phyloP scores from a whole-genome alignment of 2,888 invertebrate species.

The Euplagia quadripunctaria region DNA sequence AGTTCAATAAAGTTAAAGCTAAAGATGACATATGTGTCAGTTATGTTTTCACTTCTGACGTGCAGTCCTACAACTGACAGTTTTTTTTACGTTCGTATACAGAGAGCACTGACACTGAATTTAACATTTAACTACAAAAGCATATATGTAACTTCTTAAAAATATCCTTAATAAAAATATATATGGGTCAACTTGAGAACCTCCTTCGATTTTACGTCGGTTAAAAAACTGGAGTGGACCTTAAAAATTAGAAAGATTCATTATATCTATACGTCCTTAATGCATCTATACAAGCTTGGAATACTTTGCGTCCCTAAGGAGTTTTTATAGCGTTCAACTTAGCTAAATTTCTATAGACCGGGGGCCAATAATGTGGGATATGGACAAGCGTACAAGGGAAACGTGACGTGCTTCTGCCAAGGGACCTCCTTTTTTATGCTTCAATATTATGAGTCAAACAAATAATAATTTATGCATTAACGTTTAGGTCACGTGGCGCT shows the following conservation, averaged over 20 bases:
- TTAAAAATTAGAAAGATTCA: background rate
- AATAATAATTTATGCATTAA: constrained; percentile 33
- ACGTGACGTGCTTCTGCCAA: constrained; percentile 28
- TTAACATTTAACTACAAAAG: too few species aligned
- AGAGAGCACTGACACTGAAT: too few species aligned
- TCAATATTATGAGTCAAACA: constrained; percentile 25
- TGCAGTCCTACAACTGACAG: too few species aligned
- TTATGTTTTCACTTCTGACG: too few species aligned
- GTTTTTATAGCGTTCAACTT: constrained; percentile 35
- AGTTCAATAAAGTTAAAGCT: too few species aligned
- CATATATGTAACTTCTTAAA: too few species aligned
- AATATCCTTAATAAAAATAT: too few species aligned
- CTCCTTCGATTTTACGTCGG: too few species aligned
- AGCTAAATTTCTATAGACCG: background rate
- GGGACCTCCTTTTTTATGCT: constrained; percentile 37
- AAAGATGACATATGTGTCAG: too few species aligned
- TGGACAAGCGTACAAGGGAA: constrained; percentile 33
- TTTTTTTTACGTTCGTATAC: too few species aligned
- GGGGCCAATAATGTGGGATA: constrained; percentile 34
- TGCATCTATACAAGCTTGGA: constrained; percentile 14
- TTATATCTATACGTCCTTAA: constrained; percentile 12
- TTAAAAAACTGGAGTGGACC: too few species aligned
- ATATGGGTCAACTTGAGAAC: too few species aligned
- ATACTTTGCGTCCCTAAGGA: constrained; percentile 10
- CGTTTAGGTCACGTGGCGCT: background rate